Base-by-base conservation (phyloP, 1,140 invertebrate species). In the Eumeta japonica region DNA sequence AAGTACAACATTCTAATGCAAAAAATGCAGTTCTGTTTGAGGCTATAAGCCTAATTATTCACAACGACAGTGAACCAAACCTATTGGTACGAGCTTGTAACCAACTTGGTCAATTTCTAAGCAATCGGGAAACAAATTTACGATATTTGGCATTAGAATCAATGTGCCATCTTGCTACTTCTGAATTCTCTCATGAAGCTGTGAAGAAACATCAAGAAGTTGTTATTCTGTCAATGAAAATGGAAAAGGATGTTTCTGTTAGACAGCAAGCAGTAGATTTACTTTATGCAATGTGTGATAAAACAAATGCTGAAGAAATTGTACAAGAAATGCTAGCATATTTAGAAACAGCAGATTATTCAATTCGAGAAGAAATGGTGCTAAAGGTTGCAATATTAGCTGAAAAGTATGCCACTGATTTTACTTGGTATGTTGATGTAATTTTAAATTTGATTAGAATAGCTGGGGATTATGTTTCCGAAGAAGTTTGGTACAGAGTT, bases 141-240 rank as follows among this genome's bases (percentile, higher is more conserved):
- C 85, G 97, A 46, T 99, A 99, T 65, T 78, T 99, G 55, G 97
- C 97, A 27, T 80, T 99, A 27, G 97, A 99, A 71, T 98, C 96
- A 16, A 98, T 99, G 96, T 99, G 97, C 74, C 87, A 98, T 58
- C 78, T 99, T 50, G 97, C 97, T 13, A 99, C 94, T 7, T 98
- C 96, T 1, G 97, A 99, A 77, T 98, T 99, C 70, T 98, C 96
- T 17, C 97, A 99, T 75, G 97, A 99, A 71, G 97, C 97, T 45
- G 97, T 99, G 0, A 99, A 99, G 68, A 99, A 99, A 62, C 97
- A 99, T 67, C 97, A 99, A 76, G 97, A 99, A 77, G 97, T 98
- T 12, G 97, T 99, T 18, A 98, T 99, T 47, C 83, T 96, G 32
- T 97, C 97, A 2, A 90, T 99, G 81, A 99, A 99, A 82, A 98